phyloP scores from a whole-genome alignment of 2,113 vertebrate genomes.

The Murina feae region DNA sequence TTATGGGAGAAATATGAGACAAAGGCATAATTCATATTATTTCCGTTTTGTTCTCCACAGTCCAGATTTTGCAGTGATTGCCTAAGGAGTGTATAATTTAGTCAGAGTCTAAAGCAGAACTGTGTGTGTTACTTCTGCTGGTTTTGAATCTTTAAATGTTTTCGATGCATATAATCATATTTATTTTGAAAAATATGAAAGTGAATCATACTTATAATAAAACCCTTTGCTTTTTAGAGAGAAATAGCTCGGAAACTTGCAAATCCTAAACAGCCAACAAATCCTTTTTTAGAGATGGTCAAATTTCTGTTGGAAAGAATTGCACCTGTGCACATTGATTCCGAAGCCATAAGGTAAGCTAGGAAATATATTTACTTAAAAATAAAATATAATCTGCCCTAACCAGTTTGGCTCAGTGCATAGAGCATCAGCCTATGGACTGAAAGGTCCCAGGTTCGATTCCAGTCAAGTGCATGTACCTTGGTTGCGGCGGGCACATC shows the following conservation, averaged over 20 bases:
- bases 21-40: background rate
- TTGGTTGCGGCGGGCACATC: too few species aligned
- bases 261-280: conserved; percentile 98
- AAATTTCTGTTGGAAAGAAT: conserved; percentile 99
- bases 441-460: too few species aligned
- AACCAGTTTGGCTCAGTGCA: too few species aligned
- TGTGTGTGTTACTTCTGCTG: background rate
- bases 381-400: background rate
- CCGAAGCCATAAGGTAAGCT: conserved; percentile 97
- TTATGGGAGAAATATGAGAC: background rate
- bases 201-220: conserved; percentile 25
- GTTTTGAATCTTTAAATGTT: conserved; percentile 17
- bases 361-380: background rate
- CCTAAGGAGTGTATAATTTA: background rate
- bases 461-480: too few species aligned
- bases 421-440: too few species aligned
- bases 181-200: conserved; percentile 37
- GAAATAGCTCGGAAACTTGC: conserved; percentile 98
- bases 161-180: conserved; percentile 14
- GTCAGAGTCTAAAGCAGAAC: background rate
- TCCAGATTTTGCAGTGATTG: background rate
- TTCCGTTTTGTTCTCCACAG: background rate
- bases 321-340: conserved; percentile 98
- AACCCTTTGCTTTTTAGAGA: conserved; percentile 83
- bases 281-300: conserved; percentile 99